Base-by-base conservation (phyloP, 2,888 invertebrate genomes). In the Toxonevra muliebris region DNA sequence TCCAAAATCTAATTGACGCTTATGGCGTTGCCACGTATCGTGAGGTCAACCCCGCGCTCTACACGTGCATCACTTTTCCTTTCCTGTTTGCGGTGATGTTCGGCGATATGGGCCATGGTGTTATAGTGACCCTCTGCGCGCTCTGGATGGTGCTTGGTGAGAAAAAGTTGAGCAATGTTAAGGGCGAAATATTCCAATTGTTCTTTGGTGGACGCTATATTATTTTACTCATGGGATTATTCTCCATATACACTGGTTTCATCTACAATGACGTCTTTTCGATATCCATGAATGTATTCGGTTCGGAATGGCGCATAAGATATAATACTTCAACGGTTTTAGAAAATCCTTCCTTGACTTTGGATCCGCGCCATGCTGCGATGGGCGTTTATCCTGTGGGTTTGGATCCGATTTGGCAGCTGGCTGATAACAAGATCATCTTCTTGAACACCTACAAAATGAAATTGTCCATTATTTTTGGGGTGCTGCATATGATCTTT, bases 121-220 rank as follows among this genome's bases (percentile, higher is more conserved):
- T 92, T 13, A 90, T 98, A 73, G 90, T 98, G 90, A 87, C 92
- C 5, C 73, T 91, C 15, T 94, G 95, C 81, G 96, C 91, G 0
- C 85, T 87, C 0, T 95, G 90, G 89, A 91, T 98, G 92, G 90
- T 95, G 20, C 72, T 91, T 52, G 89, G 88, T 71, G 97, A 98
- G 84, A 93, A 92, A 70, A 88, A 90, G 64, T 87, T 97, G 63
- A 82, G 87, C n/a, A 91, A 91, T 76, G 87, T 90, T 12, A 89
- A 86, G 78, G 92, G 89, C 82, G 94, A 96, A 92, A 97, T 98
- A 73, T 97, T 96, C 92, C 94, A 91, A 81, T 97, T 97, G 75
- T 97, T 98, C 88, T 98, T 98, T 86, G 94, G 94, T 72, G 98
- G 98, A 1, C 94, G 99, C 61, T 99, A 99, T 87, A 96, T 99